Evolutionary conservation across 2,888 invertebrate genomes (phyloP).

Genomic region (Caenorhabditis becei): DNA sequence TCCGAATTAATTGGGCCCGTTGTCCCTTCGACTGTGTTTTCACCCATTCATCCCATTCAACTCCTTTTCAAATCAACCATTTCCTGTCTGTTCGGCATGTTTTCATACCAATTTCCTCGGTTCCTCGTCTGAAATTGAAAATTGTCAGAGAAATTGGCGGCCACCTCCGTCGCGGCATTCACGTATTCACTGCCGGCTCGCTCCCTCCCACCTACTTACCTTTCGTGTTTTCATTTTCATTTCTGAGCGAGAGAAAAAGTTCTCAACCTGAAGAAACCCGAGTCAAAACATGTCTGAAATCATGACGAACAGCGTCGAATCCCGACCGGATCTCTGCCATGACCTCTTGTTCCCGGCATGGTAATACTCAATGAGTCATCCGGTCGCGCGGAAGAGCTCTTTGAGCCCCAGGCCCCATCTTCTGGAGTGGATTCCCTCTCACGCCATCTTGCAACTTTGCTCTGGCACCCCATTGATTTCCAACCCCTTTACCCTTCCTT

Average conservation of each 20-base stretch:
- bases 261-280: neutral
- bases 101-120: constrained; percentile 11
- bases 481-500: constrained; percentile 3
- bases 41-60: constrained; percentile 14
- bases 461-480: neutral
- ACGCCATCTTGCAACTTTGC: constrained; percentile 18
- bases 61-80: constrained; percentile 24
- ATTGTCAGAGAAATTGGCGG: constrained; percentile 9
- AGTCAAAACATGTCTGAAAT: constrained; percentile 1
- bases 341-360: constrained; percentile 1
- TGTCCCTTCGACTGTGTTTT: neutral
- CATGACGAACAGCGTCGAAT: neutral
- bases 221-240: constrained; percentile 10
- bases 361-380: constrained; percentile 15
- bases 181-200: neutral
- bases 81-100: constrained; percentile 17
- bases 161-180: neutral
- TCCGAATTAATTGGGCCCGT: neutral
- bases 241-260: neutral
- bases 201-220: neutral
- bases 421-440: constrained; percentile 8
- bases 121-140: constrained; percentile 18
- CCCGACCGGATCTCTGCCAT: neutral
- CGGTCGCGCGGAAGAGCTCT: constrained; percentile 12
- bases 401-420: constrained; percentile 14